phyloP scores from a whole-genome alignment of 2,113 vertebrate genomes.

The Cnemophilus loriae region DNA sequence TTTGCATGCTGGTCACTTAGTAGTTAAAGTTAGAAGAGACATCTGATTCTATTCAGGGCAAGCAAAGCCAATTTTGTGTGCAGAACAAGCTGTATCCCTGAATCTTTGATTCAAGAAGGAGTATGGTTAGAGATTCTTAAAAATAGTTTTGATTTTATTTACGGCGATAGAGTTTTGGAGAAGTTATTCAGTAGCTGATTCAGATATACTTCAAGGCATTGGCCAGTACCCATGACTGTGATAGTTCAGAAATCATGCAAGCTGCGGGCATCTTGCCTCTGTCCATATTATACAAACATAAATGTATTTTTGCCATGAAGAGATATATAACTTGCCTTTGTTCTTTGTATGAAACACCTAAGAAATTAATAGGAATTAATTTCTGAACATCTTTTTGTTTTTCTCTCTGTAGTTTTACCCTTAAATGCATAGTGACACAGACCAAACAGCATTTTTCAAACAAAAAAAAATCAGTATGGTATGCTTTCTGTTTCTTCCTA shows the following conservation, averaged over 20 bases:
- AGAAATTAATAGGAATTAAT: background rate
- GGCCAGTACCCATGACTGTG: background rate
- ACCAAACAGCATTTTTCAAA: background rate
- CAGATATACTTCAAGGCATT: background rate
- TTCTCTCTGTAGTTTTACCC: background rate
- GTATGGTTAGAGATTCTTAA: background rate
- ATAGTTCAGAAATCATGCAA: background rate
- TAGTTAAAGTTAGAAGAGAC: background rate
- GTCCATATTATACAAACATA: background rate
- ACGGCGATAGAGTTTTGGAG: background rate
- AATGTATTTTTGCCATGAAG: background rate
- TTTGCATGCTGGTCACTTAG: background rate
- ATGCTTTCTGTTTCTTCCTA: background rate
- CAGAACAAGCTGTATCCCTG: background rate
- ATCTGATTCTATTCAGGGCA: background rate
- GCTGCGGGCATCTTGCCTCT: background rate
- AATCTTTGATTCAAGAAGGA: background rate
- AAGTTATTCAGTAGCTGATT: background rate
- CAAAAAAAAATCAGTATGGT: background rate
- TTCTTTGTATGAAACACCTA: background rate
- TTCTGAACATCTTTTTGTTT: background rate
- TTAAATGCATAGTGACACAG: background rate
- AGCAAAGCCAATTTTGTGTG: background rate
- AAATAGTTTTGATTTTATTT: background rate
- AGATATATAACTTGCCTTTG: background rate